Evolutionary conservation across 2,888 invertebrate genomes (phyloP).

Genomic region (Ormyrus nitidulus): DNA sequence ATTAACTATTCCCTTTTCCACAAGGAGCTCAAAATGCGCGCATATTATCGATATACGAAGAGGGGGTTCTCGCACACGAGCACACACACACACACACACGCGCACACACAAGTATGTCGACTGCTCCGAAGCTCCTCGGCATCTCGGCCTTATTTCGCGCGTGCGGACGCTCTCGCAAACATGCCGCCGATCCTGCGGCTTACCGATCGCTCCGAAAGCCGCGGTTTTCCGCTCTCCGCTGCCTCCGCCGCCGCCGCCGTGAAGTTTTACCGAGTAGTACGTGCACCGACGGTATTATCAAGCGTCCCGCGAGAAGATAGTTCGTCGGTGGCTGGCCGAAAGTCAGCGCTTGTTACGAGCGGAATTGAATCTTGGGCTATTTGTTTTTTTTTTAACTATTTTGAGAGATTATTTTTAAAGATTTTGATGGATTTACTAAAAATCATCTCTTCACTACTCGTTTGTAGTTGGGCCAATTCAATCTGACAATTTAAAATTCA

Average conservation of each 20-base stretch:
- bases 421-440: no score
- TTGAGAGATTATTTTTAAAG: not conserved
- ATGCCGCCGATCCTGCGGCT: slow-evolving; percentile 34
- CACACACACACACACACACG: no score
- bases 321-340: not conserved
- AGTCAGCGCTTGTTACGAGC: not conserved
- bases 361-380: no score
- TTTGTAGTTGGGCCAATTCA: no score
- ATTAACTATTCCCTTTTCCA: not conserved
- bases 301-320: not conserved
- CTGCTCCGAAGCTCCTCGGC: no score
- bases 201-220: slow-evolving; percentile 47
- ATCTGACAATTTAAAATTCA: no score
- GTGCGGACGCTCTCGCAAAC: slow-evolving; percentile 11
- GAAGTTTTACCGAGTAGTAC: slow-evolving; percentile 26
- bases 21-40: no score
- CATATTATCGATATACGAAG: no score
- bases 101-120: no score
- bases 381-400: not conserved
- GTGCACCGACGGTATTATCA: not conserved
- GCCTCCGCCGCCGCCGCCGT: not conserved
- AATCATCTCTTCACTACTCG: no score
- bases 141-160: slow-evolving; percentile 11
- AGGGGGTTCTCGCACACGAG: no score
- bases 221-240: slow-evolving; percentile 7